Conservation (phyloP, 1,140 invertebrate genomes). For the Rhopalosiphum maidis region DNA sequence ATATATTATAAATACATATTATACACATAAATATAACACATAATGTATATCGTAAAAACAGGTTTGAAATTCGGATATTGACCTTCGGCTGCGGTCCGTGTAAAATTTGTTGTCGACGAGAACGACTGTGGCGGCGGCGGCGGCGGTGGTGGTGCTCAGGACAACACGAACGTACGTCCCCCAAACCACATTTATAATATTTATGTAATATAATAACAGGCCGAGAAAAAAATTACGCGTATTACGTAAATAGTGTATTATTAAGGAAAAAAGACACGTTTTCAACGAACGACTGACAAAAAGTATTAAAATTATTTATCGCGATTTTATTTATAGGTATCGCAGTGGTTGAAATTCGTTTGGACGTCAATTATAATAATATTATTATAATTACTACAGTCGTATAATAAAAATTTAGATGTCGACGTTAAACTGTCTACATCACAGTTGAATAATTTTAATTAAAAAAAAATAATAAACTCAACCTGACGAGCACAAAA, state of each 20-base stretch:
- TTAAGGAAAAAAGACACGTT: not conserved
- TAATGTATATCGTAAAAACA: not conserved
- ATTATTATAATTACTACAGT: not conserved
- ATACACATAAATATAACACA: not conserved
- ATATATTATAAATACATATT: not conserved
- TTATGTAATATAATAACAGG: slow-evolving; percentile 7
- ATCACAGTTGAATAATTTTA: not conserved
- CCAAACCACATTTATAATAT: not conserved
- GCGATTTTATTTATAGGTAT: not conserved
- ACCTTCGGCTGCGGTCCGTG: not conserved
- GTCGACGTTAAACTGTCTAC: not conserved
- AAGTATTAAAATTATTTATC: not conserved
- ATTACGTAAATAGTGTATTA: not conserved
- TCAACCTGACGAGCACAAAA: not conserved
- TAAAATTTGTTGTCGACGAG: not conserved
- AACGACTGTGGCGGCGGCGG: not conserved
- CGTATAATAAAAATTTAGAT: not conserved
- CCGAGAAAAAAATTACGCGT: not conserved
- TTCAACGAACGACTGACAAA: not conserved
- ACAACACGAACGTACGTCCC: not conserved
- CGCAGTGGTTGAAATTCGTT: not conserved
- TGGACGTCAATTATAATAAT: not conserved
- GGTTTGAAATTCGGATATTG: slow-evolving; percentile 28
- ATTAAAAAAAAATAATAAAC: not conserved
- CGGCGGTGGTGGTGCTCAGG: not conserved